Base-by-base conservation (phyloP, 2,888 invertebrate species). In the Yponomeuta sedellus region DNA sequence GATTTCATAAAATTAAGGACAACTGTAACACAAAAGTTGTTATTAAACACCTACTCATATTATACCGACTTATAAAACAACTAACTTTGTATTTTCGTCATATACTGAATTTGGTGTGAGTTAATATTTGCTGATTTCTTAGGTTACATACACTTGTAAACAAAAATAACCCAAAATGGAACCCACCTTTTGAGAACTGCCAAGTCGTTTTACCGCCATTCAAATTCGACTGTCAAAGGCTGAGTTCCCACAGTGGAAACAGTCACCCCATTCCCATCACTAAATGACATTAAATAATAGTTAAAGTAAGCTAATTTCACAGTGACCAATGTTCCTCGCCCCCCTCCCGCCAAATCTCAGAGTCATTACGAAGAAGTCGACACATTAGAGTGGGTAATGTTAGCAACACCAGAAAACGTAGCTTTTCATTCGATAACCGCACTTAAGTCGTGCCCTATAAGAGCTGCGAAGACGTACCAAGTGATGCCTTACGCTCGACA, bases 261-360 rank as follows among this genome's bases (percentile, higher is more conserved):
- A 75, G 77, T 85, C 77, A 77, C 81, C 79, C 77, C 74, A 75
- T 83, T 83, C 82, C 81, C 86, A 85, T 83, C 79, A 72, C 74
- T 68, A 78, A 79, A 79, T 75, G 78, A 82, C 85, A 86, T 86
- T 86, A 85, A 86, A 86, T 85, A 84, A 85, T 83, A 82, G 85
- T 84, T 85, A 84, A 82, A 83, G 80, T 81, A 79, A 83, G 77
- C 79, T 85, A 82, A 83, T 83, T 85, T 84, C 77, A 81, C 77
- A 76, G 75, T 65, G 59, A 59, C 59, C 65, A 59, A 39, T 20
- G 65, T 59, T 44, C 16, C 25, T n/a, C 63, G n/a, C 5, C 44
- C 74, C 73, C 70, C n/a, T n/a, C 72, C 74, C 74, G 77, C 78
- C 75, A 76, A 76, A 65, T 65, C 76, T 75, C 77, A 76, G 78